Evolutionary conservation across 2,113 vertebrate genomes (phyloP).

Genomic region (Lagenorhynchus albirostris): DNA sequence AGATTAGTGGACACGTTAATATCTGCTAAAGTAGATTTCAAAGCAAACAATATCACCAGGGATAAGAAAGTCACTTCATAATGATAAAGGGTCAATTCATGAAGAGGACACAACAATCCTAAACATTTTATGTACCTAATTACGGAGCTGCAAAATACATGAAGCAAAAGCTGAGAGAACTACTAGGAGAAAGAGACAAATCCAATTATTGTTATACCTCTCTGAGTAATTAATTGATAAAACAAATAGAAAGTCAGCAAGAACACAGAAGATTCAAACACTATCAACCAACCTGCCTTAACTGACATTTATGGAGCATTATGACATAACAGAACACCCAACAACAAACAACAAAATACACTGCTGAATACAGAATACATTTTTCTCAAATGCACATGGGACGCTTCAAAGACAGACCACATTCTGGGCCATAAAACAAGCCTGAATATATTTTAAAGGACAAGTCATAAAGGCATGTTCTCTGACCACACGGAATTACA

Average conservation of each 20-base stretch:
- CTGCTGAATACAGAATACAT: neutral
- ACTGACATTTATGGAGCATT: neutral
- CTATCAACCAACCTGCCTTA: neutral
- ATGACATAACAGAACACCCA: neutral
- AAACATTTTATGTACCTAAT: neutral
- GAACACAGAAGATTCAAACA: neutral
- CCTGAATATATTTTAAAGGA: neutral
- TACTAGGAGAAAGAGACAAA: neutral
- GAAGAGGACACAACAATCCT: neutral
- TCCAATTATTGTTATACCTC: neutral
- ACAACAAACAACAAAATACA: neutral
- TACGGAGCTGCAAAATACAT: neutral
- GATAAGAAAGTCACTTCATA: constrained; percentile 1
- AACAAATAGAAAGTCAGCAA: neutral
- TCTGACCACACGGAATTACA: neutral
- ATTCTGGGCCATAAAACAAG: neutral
- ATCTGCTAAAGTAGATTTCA: constrained; percentile 1
- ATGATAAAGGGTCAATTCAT: neutral
- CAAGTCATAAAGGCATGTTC: too few species aligned
- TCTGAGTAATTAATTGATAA: neutral
- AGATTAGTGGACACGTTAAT: neutral
- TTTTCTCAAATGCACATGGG: neutral
- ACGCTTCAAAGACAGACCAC: neutral
- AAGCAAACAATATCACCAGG: neutral
- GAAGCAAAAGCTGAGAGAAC: neutral